Evolutionary conservation across 2,888 invertebrate species (phyloP), one percentile per base, ranked within the genome.

Genomic region (Ligdia adustata): DNA sequence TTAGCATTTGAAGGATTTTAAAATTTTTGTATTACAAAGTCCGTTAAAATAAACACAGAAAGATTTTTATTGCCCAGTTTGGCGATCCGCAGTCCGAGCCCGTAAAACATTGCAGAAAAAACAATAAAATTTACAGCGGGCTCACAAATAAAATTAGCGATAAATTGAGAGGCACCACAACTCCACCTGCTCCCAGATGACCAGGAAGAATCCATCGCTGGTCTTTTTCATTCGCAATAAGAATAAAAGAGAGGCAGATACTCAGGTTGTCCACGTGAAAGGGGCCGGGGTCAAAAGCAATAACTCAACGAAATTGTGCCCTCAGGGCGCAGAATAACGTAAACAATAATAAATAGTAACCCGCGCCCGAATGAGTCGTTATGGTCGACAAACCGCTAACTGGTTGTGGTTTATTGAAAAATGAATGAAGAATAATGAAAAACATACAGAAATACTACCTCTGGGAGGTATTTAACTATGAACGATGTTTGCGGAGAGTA

Each of bases 281-380:
- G 40, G 20, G 31, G 24, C 61, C 69, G 74, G 81, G 80, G 75
- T 78, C 81, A 80, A 81, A 81, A 60, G 72, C 70, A 61, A 83
- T 88, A 87, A 86, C 72, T 87, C 84, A 87, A 67, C 79, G 54
- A 72, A 82, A 87, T 82, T 77, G 82, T 73, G 74, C 86, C 88
- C 84, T 64, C 66, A 72, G 82, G 86, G 78, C 62, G 64, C 64
- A 64, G 62, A 62, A 65, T 65, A 66, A 69, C 70, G 75, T 71
- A 75, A 75, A 79, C 77, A 78, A 79, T 77, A 73, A 78, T 75
- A 75, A 77, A 75, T 79, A 78, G 73, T 74, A 75, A 78, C 76
- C 73, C 71, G 68, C 70, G 73, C 69, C 71, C 72, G 66, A 75
- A 77, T 79, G 76, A 77, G 75, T 79, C 70, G 73, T 74, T 72